These are phyloP conservation scores for Tortrix viridana DNA, from an alignment of 2,888 invertebrate species.

Conservation along the genomic window DNA sequence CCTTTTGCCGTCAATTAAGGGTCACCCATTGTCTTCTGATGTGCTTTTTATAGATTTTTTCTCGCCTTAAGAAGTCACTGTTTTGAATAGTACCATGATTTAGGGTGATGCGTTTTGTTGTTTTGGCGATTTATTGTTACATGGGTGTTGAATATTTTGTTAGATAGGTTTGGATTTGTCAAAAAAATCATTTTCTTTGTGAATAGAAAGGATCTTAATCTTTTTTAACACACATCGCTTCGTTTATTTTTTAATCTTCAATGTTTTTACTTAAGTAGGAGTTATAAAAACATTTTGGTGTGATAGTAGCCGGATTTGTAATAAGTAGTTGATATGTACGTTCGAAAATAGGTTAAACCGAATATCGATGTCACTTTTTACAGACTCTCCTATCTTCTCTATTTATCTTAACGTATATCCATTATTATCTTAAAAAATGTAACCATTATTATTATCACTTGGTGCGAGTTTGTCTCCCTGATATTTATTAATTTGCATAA, in stretches of 20 bases:
- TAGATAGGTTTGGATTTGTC: constrained; percentile 46
- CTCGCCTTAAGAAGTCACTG: constrained; percentile 62
- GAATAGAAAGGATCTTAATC: constrained; percentile 23
- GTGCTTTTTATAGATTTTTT: constrained; percentile 57
- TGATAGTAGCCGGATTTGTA: not conserved
- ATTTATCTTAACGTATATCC: too few species aligned
- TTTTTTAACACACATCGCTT: constrained; percentile 23
- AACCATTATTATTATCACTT: too few species aligned
- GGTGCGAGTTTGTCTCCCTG: too few species aligned
- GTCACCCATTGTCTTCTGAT: constrained; percentile 71
- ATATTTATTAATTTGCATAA: too few species aligned
- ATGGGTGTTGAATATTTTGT: constrained; percentile 59
- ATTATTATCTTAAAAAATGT: too few species aligned
- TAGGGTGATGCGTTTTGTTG: constrained; percentile 71
- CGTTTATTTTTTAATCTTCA: not conserved
- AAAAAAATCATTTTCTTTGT: constrained; percentile 49
- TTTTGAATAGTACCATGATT: constrained; percentile 80
- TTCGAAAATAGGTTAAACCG: too few species aligned
- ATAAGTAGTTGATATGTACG: too few species aligned
- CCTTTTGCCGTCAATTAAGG: constrained; percentile 77
- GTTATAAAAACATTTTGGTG: not conserved
- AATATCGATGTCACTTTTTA: too few species aligned
- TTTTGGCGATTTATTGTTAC: constrained; percentile 73
- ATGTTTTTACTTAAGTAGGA: constrained; percentile 1
- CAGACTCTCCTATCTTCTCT: too few species aligned